phyloP scores from a whole-genome alignment of 2,797 vertebrate species.

The Sciurus carolinensis region DNA sequence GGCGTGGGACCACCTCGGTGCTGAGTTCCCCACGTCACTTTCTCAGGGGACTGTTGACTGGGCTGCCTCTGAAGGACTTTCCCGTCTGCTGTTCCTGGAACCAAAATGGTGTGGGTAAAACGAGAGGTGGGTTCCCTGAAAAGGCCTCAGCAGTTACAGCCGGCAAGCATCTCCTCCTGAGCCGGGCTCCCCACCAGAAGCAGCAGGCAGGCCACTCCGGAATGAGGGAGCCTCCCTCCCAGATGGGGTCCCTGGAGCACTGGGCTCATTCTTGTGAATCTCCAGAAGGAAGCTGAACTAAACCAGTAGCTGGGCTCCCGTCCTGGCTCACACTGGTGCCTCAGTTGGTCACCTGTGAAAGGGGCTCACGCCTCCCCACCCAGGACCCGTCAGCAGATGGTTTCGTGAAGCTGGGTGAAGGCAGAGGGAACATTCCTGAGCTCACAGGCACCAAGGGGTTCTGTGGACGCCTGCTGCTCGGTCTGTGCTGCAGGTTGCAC shows the following conservation, averaged over 20 bases:
- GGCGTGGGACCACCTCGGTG: not conserved
- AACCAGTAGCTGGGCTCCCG: no score
- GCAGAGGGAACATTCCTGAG: not conserved
- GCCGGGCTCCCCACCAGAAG: not conserved
- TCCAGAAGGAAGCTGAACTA: not conserved
- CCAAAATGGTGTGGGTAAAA: not conserved
- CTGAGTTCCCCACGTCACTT: not conserved
- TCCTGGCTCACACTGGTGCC: no score
- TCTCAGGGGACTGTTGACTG: not conserved
- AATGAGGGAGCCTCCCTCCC: not conserved
- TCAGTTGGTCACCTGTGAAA: not conserved
- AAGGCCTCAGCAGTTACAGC: not conserved
- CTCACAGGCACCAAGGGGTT: fast-evolving
- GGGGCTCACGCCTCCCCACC: not conserved
- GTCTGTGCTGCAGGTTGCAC: not conserved
- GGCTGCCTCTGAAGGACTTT: not conserved
- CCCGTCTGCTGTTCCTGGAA: not conserved
- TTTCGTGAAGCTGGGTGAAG: not conserved
- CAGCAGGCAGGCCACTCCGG: not conserved
- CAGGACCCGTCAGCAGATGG: not conserved
- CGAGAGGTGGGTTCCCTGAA: not conserved
- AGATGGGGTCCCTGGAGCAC: no score
- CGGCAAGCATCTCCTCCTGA: not conserved
- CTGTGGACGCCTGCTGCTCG: not conserved
- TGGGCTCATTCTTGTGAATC: not conserved